A percentile compares a stretch with the other conserved stretches of the same genome.
These are phyloP conservation scores for Seladonia tumulorum DNA, from an alignment of 2,888 invertebrate species.

Conservation along the genomic window DNA sequence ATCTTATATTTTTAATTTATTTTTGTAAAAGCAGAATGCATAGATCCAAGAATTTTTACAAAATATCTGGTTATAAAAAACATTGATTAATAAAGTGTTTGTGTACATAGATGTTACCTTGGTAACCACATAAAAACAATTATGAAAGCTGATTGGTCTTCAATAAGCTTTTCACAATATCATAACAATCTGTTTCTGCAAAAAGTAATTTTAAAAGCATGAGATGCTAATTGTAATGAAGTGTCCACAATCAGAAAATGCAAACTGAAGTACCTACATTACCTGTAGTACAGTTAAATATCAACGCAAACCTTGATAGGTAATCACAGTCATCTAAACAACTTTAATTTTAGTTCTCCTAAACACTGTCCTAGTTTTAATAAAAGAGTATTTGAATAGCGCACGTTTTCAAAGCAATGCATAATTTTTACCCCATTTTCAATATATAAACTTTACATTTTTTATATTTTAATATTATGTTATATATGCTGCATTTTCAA, in stretches of 20 bases:
- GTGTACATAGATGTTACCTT: conserved; percentile 69
- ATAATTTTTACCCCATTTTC: background rate
- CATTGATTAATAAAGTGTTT: conserved; percentile 66
- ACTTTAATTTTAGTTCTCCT: conserved; percentile 14
- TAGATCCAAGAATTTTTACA: background rate
- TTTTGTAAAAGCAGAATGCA: conserved; percentile 5
- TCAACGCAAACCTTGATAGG: conserved; percentile 77
- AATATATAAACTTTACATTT: background rate
- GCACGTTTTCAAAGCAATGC: background rate
- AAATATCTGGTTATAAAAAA: conserved; percentile 9
- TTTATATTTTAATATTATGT: background rate
- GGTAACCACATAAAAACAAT: conserved; percentile 78
- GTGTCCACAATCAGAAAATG: conserved; percentile 75
- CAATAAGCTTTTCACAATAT: conserved; percentile 62
- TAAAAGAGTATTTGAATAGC: background rate
- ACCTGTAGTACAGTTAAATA: conserved; percentile 79
- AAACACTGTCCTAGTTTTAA: background rate
- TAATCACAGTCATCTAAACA: conserved; percentile 60
- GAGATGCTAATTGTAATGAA: conserved; percentile 59
- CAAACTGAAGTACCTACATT: conserved; percentile 81
- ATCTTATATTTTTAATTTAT: background rate
- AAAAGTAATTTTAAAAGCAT: conserved; percentile 39
- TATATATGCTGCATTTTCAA: conserved; percentile 10
- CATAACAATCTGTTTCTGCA: conserved; percentile 45
- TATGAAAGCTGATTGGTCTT: conserved; percentile 77